phyloP scores from a whole-genome alignment of 2,888 invertebrate genomes.

The Drosophila subquinaria region DNA sequence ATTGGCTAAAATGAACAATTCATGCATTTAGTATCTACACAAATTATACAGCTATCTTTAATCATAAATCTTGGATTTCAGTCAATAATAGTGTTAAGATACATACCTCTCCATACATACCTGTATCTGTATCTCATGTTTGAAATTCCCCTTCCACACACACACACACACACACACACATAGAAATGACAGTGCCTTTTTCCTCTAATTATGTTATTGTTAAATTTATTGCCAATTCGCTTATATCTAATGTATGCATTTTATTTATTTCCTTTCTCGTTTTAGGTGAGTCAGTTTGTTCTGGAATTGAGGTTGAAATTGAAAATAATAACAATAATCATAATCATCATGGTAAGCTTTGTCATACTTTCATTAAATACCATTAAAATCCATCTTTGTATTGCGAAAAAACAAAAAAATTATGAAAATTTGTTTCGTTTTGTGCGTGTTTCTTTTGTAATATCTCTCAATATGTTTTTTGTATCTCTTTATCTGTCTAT shows the following conservation, averaged over 20 bases:
- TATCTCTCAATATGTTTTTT: slow-evolving; percentile 15
- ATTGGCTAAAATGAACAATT: slow-evolving; percentile 11
- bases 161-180: background rate
- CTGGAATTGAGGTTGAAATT: slow-evolving; percentile 86
- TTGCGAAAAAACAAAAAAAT: slow-evolving; percentile 32
- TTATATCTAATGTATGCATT: slow-evolving; percentile 45
- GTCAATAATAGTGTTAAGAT: background rate
- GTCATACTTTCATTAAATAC: slow-evolving; percentile 85
- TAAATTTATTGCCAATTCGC: slow-evolving; percentile 6
- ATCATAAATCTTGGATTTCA: background rate
- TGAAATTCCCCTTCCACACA: background rate
- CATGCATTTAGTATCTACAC: slow-evolving; percentile 2
- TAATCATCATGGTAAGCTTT: slow-evolving; percentile 86
- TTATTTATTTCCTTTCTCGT: slow-evolving; percentile 64
- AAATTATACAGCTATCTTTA: background rate
- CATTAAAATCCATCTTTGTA: slow-evolving; percentile 81
- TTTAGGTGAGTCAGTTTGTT: slow-evolving; percentile 86
- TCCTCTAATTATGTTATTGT: slow-evolving; percentile 24
- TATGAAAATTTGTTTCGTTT: slow-evolving; percentile 24
- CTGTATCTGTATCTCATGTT: slow-evolving; percentile 1
- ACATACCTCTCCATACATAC: background rate
- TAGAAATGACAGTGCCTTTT: slow-evolving; percentile 26
- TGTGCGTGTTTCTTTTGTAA: slow-evolving; percentile 14
- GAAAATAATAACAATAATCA: slow-evolving; percentile 86
- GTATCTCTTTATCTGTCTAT: slow-evolving; percentile 29